Base-by-base conservation (phyloP, 2,888 invertebrate genomes). In the Drosophila anomalata region DNA sequence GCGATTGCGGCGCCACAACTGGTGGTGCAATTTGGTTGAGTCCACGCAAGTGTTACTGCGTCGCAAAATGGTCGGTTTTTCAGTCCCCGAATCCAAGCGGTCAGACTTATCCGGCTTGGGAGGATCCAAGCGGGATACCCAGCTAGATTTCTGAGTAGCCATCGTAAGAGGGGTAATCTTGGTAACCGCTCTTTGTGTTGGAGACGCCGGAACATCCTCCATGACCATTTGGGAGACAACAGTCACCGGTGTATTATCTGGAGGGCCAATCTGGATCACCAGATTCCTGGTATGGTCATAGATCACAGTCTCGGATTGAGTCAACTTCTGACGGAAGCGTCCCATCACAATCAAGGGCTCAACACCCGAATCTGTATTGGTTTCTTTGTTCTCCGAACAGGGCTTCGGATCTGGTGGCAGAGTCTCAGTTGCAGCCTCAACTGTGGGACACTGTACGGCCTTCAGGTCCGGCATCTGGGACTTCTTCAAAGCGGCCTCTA, bases 251-350 rank as follows among this genome's bases (percentile, higher is more conserved):
- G 3, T 9, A 3, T 1, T 20, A 1, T n/a, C 12, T 0, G 51
- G 12, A 0, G 26, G 12, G 12, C 42, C 7, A 2, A 22, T 2
- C 11, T 51, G 33, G 9, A 71, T 59, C 8, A 81, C 72, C 12
- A 65, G 50, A 48, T 78, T 77, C 24, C 47, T 39, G 6, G 44
- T 61, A 48, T 85, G 69, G 41, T 82, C 88, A 24, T 68, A 79
- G 69, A 82, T 72, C 41, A 75, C 22, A 0, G 79, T 85, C 41
- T 82, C 56, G 0, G 86, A 82, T 6, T 44, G 12, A 9, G 71
- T 60, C n/a, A 88, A 52, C 14, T 48, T 24, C 36, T 78, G 75
- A 14, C 24, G 69, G 6, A 62, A 22, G 44, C 79, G 70, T 5
- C 82, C 79, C 7, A 46, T 3, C 2, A 76, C 61, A n/a, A 47